Percentiles rank a stretch among this genome's conserved stretches.
These are phyloP conservation scores for Lumbricus terrestris DNA, from an alignment of 2,888 invertebrate species.

Conservation along the genomic window DNA sequence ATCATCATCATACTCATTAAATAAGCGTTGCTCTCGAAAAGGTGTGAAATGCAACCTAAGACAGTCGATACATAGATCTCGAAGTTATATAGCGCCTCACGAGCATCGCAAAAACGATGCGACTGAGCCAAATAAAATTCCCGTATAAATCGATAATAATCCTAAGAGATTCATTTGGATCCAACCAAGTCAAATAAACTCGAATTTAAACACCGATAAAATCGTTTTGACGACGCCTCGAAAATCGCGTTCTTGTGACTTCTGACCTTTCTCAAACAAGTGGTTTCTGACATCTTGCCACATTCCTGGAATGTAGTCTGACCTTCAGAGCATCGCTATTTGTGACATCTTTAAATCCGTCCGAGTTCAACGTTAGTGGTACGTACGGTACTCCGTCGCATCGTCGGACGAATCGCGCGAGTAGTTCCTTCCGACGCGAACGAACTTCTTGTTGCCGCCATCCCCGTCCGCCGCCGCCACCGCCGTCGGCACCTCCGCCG, in stretches of 20 bases:
- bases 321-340: background rate
- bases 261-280: background rate
- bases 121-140: background rate
- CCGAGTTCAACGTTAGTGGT: background rate
- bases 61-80: no score
- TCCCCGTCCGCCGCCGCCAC: background rate
- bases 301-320: background rate
- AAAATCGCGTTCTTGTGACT: background rate
- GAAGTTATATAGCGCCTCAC: background rate
- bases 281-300: background rate
- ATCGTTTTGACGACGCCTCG: background rate
- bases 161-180: background rate
- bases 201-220: background rate
- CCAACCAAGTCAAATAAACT: background rate
- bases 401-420: slow-evolving; percentile 21
- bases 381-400: background rate
- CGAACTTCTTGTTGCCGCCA: slow-evolving; percentile 15
- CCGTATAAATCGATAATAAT: background rate
- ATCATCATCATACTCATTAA: no score
- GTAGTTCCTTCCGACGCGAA: slow-evolving; percentile 19
- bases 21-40: no score
- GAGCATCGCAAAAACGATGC: background rate
- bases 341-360: background rate
- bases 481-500: background rate
- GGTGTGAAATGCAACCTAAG: no score